Evolutionary conservation across 1,140 invertebrate genomes (phyloP).

Genomic region (Ctenoplectra terminalis): DNA sequence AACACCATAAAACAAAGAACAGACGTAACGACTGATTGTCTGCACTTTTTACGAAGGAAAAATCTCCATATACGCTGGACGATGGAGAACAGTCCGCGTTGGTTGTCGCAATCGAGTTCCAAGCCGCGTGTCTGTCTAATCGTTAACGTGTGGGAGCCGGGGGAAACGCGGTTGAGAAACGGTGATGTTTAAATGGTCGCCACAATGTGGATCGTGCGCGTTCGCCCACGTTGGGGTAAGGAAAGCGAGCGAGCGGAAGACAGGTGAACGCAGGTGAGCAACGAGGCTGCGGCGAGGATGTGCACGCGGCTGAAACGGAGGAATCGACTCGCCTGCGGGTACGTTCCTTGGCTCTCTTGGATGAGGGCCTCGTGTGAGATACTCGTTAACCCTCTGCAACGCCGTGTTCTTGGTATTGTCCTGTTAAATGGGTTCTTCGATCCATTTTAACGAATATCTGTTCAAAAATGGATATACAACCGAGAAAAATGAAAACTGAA

Average conservation of each 20-base stretch:
- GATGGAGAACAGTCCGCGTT: not conserved
- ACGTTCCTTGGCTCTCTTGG: slow-evolving; percentile 43
- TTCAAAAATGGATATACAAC: too few species aligned
- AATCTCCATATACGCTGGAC: slow-evolving; percentile 20
- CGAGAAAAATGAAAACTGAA: too few species aligned
- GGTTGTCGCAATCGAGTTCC: slow-evolving; percentile 34
- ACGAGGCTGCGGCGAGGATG: slow-evolving; percentile 56
- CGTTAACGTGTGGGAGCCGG: slow-evolving; percentile 30
- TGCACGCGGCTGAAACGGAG: slow-evolving; percentile 57
- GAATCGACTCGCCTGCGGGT: slow-evolving; percentile 61
- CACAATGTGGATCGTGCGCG: slow-evolving; percentile 24
- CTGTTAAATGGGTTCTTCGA: slow-evolving; percentile 16
- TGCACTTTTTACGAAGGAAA: not conserved
- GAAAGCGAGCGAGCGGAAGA: slow-evolving; percentile 66
- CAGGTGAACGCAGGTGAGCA: slow-evolving; percentile 69
- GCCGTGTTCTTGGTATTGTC: too few species aligned
- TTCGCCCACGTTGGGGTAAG: slow-evolving; percentile 56
- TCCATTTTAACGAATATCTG: too few species aligned
- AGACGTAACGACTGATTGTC: slow-evolving; percentile 4
- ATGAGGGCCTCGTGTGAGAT: slow-evolving; percentile 38
- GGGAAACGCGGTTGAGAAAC: slow-evolving; percentile 28
- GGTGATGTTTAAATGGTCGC: slow-evolving; percentile 43
- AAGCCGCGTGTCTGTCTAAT: slow-evolving; percentile 42
- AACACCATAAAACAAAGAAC: not conserved
- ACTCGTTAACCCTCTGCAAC: not conserved